Evolutionary conservation across 2,113 vertebrate genomes (phyloP).

Genomic region (Notarius quadriscutis): DNA sequence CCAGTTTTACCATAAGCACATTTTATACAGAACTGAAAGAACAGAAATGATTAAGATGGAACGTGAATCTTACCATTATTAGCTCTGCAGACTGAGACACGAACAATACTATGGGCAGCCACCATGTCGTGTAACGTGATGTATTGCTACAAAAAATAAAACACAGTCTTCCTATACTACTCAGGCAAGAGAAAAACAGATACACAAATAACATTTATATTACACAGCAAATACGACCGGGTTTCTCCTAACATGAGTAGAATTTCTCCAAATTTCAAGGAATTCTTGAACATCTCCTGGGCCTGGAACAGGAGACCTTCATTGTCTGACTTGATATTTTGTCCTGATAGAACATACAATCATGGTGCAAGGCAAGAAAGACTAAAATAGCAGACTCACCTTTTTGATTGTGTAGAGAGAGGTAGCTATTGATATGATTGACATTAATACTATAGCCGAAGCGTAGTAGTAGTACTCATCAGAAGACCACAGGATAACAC

Average conservation of each 20-base stretch:
- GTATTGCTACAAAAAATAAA: slow-evolving; percentile 84
- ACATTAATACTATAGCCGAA: slow-evolving; percentile 93
- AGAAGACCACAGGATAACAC: slow-evolving; percentile 91
- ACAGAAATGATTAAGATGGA: not conserved
- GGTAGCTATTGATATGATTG: slow-evolving; percentile 92
- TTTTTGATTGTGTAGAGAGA: slow-evolving; percentile 97
- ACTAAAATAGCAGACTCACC: slow-evolving; percentile 68
- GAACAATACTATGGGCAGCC: slow-evolving; percentile 91
- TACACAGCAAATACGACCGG: not conserved
- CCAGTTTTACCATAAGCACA: not conserved
- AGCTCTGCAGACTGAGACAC: slow-evolving; percentile 90
- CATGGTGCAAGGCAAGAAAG: not conserved
- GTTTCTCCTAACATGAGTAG: not conserved
- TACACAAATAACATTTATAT: not conserved
- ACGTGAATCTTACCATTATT: slow-evolving; percentile 77
- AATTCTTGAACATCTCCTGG: not conserved
- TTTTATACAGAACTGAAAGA: not conserved
- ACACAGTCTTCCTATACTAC: not conserved
- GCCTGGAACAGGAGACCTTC: not conserved
- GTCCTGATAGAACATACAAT: too few species aligned
- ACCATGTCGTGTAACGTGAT: slow-evolving; percentile 97
- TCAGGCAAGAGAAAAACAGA: not conserved
- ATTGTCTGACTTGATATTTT: not conserved
- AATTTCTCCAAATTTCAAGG: not conserved
- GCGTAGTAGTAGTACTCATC: slow-evolving; percentile 98